Conservation (phyloP, 2,888 invertebrate species). For the Schrankia costaestrigalis region DNA sequence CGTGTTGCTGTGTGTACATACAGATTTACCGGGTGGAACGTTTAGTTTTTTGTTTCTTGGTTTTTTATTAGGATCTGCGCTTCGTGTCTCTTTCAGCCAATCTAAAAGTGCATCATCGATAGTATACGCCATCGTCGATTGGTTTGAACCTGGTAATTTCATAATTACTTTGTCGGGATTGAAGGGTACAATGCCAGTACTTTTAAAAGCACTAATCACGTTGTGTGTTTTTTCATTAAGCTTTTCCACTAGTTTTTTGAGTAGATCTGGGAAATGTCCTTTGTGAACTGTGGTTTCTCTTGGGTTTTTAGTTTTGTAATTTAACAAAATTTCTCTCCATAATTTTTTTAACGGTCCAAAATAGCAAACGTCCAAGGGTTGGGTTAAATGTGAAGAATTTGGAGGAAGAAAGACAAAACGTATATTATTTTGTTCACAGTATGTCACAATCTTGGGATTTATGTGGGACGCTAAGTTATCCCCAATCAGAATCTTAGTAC, state of each 20-base stretch:
- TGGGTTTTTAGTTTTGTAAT: slow-evolving; percentile 15
- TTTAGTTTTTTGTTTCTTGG: slow-evolving; percentile 4
- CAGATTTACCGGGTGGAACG: slow-evolving; percentile 5
- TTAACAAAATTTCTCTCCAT: no score
- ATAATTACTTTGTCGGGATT: slow-evolving; percentile 14
- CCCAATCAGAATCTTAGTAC: slow-evolving; percentile 1
- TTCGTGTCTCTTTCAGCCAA: slow-evolving; percentile 2
- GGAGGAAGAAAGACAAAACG: slow-evolving; percentile 19
- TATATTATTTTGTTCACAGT: slow-evolving; percentile 31
- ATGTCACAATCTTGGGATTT: slow-evolving; percentile 17
- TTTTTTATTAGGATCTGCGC: slow-evolving; percentile 1
- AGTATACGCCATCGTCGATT: background rate
- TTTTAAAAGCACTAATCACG: slow-evolving; percentile 14
- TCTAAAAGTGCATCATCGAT: slow-evolving; percentile 2
- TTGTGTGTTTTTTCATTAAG: no score
- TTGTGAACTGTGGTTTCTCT: slow-evolving; percentile 11
- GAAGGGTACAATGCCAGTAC: slow-evolving; percentile 12
- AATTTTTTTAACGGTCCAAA: background rate
- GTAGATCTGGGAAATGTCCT: slow-evolving; percentile 12
- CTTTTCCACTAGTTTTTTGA: slow-evolving; percentile 14
- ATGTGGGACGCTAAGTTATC: slow-evolving; percentile 16
- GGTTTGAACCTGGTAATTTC: slow-evolving; percentile 6
- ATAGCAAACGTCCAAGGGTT: background rate
- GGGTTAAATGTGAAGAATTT: background rate
- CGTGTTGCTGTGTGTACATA: no score